Conservation (phyloP, 2,113 vertebrate genomes). For the Pachycephala philippinensis region DNA sequence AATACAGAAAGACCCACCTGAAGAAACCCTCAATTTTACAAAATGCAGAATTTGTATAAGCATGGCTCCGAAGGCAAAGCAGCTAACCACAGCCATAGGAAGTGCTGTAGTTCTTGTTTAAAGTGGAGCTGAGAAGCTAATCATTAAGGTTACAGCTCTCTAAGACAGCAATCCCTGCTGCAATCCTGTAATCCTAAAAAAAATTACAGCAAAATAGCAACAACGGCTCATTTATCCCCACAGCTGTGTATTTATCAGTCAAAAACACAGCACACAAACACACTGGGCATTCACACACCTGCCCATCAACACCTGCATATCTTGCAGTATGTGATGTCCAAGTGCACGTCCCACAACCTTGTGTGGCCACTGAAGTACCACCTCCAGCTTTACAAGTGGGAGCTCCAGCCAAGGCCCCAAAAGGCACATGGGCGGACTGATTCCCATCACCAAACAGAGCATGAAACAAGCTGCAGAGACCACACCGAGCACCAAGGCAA, state of each 20-base stretch:
- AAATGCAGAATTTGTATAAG: background rate
- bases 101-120: background rate
- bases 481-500: background rate
- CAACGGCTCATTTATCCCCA: rapidly evolving
- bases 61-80: background rate
- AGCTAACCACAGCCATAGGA: background rate
- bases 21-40: background rate
- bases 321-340: background rate
- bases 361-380: background rate
- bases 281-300: background rate
- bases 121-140: background rate
- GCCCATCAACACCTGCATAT: background rate
- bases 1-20: background rate
- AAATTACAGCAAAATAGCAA: background rate
- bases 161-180: background rate
- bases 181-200: background rate
- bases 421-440: background rate
- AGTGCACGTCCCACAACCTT: rapidly evolving
- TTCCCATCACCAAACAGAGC: background rate
- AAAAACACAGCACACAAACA: background rate
- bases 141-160: background rate
- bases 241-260: background rate
- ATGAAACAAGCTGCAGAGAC: rapidly evolving
- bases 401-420: background rate
- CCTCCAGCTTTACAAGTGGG: background rate